Evolutionary conservation across 2,113 vertebrate species (phyloP), one percentile per base, ranked within the genome.

Genomic region (Okapia johnstoni): DNA sequence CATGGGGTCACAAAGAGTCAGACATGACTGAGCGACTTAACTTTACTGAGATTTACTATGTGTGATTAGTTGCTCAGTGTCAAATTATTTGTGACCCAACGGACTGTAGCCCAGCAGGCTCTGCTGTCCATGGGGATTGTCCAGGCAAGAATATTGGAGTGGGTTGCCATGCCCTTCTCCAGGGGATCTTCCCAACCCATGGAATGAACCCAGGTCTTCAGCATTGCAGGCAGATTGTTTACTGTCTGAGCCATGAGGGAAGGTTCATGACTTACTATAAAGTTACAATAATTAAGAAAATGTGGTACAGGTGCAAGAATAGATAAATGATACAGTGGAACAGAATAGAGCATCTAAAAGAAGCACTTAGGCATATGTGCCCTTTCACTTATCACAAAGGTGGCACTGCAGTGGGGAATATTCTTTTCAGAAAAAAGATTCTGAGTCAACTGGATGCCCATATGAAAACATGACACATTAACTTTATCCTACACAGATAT

Each of bases 71-170:
- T 19, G 21, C 19, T 55, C 54, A 55, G 19, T 55, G 7, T 55
- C 19, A 1, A 8, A 55, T 2, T 55, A 7, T 8, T 55, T 21
- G 7, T 21, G 54, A 8, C 54, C 54, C 2, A 21, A 8, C 0
- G 19, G 7, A 23, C 55, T 23, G 8, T 9, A 57, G 55, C 55
- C 55, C 21, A 1, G 7, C 55, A 23, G 21, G 55, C 55, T 57
- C 55, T 21, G 3, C 55, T 57, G 21, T 57, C 55, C 55, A 23
- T 23, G 3, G 21, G 55, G 21, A 3, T 23, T 55, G 2, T 57
- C 55, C 55, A 57, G 7, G 21, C 21, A 57, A 57, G 55, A 57
- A 23, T 57, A 57, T 8, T 57, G 55, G 7, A 57, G 8, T 23
- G 55, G 21, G 1, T 57, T 57, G 21, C 21, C 55, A 57, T 57